Evolutionary conservation across 2,113 vertebrate species (phyloP).

Genomic region (Anhinga rufa): DNA sequence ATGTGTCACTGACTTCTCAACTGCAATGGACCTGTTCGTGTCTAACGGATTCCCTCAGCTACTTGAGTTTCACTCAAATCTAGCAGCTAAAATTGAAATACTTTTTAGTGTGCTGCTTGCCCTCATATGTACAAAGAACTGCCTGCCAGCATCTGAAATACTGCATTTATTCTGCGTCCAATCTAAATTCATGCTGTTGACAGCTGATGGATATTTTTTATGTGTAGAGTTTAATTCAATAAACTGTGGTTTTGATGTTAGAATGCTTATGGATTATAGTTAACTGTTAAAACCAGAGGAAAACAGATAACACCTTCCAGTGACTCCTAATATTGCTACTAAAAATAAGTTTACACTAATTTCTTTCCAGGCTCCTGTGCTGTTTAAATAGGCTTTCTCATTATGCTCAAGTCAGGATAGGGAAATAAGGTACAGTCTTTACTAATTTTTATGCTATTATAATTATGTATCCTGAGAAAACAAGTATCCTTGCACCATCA

Average conservation of each 20-base stretch:
- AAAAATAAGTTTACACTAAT: background rate
- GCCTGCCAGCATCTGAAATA: background rate
- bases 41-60: background rate
- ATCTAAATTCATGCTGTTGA: background rate
- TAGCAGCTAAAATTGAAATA: background rate
- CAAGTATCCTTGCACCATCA: background rate
- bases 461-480: background rate
- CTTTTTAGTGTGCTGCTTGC: background rate
- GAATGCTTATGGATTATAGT: background rate
- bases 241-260: background rate
- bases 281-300: background rate
- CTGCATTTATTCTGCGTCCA: background rate
- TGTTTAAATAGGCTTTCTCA: background rate
- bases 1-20: background rate
- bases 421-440: background rate
- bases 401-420: background rate
- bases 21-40: background rate
- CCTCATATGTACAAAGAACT: background rate
- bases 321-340: background rate
- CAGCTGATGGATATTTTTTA: background rate
- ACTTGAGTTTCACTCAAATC: background rate
- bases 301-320: background rate
- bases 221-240: background rate
- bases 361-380: background rate
- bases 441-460: background rate